Base-by-base conservation (phyloP, 2,797 vertebrate species). In the Octomys mimax region DNA sequence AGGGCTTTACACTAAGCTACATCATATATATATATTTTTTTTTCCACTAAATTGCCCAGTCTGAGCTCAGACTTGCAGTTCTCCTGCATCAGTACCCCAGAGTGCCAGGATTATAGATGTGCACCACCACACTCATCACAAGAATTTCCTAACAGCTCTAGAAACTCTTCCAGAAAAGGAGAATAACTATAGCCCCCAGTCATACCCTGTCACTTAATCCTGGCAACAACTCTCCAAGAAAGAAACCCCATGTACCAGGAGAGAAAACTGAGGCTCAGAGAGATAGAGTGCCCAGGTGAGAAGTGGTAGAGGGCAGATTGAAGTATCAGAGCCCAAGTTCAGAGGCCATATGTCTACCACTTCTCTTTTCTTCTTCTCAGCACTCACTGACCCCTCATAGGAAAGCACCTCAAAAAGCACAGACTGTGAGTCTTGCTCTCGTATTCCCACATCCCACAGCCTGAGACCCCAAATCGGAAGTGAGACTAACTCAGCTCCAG, bases 211-310 rank as follows among this genome's bases (percentile, higher is more conserved):
- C 33, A 12, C 3, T 59, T 39, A 42, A 78, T 24, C 22, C 54
- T 64, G 8, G 77, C 18, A 57, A 42, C 6, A 52, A 9, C 11
- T 21, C 62, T 21, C 33, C 28, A 0, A 19, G 80, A 71, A 94
- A 88, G 66, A 94, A 68, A 24, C 52, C 19, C 54, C 73, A 39
- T 0, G 49, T 28, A 14, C 39, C 66, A 90, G 80, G 9, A 36
- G n/a, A 92, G 88, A 39, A 95, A 64, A 75, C n/a, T 10, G 59
- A 93, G 85, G 49, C 33, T 71, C 75, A 11, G 36, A n/a, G 39
- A 91, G 52, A 59, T 0, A 14, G 24, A 31, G 80, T 22, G 24
- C 42, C 62, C 52, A 13, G 18, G 36, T 16, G 49, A 31, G 31
- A 75, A 36, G 19, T 0, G 33, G 24, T 1, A 4, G 81, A n/a